These are phyloP conservation scores for Trinectes maculatus DNA, from an alignment of 2,113 vertebrate genomes.

Conservation along the genomic window DNA sequence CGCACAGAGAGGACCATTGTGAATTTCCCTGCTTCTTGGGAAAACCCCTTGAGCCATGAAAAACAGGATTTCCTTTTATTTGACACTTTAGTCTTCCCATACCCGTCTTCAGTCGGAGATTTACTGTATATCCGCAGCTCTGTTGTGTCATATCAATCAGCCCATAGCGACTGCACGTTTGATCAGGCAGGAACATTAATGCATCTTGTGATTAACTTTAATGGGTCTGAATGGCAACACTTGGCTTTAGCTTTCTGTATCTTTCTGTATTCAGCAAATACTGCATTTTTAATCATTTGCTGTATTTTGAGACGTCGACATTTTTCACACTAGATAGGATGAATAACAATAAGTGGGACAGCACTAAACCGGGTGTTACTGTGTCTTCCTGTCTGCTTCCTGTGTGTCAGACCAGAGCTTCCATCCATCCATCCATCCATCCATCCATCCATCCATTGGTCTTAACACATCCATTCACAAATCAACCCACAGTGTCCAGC, in stretches of 20 bases:
- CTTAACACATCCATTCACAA: conserved; percentile 16
- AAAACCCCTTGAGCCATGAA: conserved; percentile 71
- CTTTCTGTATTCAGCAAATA: no score
- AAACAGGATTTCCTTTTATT: conserved; percentile 70
- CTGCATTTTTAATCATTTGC: neutral
- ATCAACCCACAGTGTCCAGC: conserved; percentile 27
- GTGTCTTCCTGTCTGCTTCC: conserved; percentile 15
- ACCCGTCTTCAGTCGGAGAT: conserved; percentile 22
- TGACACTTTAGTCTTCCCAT: conserved; percentile 30
- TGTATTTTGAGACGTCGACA: neutral
- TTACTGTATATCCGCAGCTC: conserved; percentile 21
- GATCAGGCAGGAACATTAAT: neutral
- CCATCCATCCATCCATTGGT: neutral
- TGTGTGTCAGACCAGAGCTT: conserved; percentile 4
- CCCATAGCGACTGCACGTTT: neutral
- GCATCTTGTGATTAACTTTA: neutral
- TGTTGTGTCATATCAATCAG: conserved; percentile 18
- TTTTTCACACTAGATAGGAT: no score
- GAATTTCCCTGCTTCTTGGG: conserved; percentile 30
- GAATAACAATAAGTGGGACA: neutral
- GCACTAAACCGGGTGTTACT: neutral
- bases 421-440: neutral
- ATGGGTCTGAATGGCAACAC: no score
- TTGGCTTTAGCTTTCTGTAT: no score
- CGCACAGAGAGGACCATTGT: conserved; percentile 63